Percentiles rank a stretch among this genome's conserved stretches.
Evolutionary conservation across 1,140 invertebrate species (phyloP).

Genomic region (Streblospio benedicti): DNA sequence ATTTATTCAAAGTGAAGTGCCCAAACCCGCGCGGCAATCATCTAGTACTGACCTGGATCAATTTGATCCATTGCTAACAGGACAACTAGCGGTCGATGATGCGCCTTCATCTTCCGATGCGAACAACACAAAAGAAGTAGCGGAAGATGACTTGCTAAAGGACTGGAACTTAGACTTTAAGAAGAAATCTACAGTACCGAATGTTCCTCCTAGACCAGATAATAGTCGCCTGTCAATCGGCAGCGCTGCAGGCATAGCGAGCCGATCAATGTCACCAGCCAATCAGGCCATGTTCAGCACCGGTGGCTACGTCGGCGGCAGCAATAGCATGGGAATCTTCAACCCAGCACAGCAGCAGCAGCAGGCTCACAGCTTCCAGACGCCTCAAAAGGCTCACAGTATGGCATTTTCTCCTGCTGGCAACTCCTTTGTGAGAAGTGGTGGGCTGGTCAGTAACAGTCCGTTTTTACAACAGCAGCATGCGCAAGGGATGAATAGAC

Average conservation of each 20-base stretch:
- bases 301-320: background rate
- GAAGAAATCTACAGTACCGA: background rate
- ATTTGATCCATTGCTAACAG: constrained; percentile 9
- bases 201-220: too few species aligned
- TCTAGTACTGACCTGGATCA: background rate
- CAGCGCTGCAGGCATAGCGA: background rate
- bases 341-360: background rate
- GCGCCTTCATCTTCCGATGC: background rate
- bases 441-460: background rate
- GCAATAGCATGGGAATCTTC: background rate
- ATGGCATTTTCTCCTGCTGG: too few species aligned
- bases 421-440: too few species aligned
- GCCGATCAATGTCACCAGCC: background rate
- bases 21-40: background rate
- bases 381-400: too few species aligned
- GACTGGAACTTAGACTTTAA: constrained; percentile 10
- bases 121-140: background rate
- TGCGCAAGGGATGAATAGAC: background rate
- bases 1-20: background rate
- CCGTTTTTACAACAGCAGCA: background rate
- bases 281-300: background rate
- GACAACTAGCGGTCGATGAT: constrained; percentile 7
- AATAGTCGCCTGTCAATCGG: background rate
- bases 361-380: too few species aligned
- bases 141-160: constrained; percentile 5